Evolutionary conservation across 64 coral and sea anemone species (phyloP), one percentile per base, ranked within the genome.

Genomic region (Platygyra sinensis): DNA sequence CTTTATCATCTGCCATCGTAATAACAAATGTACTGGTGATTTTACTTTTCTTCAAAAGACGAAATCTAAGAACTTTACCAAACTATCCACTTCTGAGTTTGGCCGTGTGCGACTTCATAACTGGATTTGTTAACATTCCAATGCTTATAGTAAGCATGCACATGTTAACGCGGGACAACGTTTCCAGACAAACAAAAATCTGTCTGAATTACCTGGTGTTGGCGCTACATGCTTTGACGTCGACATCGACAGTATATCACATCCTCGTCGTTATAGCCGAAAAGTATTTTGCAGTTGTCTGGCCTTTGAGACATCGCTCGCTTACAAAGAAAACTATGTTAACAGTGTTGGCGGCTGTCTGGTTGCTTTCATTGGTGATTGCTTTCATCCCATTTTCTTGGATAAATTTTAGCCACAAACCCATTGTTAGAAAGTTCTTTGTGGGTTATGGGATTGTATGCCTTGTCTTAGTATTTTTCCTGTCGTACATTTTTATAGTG

Each of bases 71-170:
- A 38, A 88, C 86, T 63, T 27, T 83, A 64, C 72, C 89, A 25
- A 94, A 94, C 16, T 94, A 87, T 59, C 87, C 82, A 36, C 80
- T 94, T 3, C 77, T 94, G 2, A 91, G 93, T 77, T 80, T 95
- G 50, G 89, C 93, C 15, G 72, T 79, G 20, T 95, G 89, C 20
- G 93, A 95, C 81, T 77, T 95, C 30, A 51, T 95, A 13, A 76
- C 89, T 8, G 93, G 93, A 33, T 73, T 72, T 30, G 65, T 95
- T 16, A 32, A 75, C 16, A 65, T 95, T 63, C 93, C 94, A 2
- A 51, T 95, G 15, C 67, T 95, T 0, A 24, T 95, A 19, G 52
- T 77, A 24, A 50, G 18, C 32, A 49, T 77, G 32, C 74, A 39
- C 17, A 49, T 77, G 18, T 38, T 50, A 22, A 77, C 74, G 36